Evolutionary conservation across 1,140 invertebrate species (phyloP), one percentile per base, ranked within the genome.

Genomic region (Adelges cooleyi): DNA sequence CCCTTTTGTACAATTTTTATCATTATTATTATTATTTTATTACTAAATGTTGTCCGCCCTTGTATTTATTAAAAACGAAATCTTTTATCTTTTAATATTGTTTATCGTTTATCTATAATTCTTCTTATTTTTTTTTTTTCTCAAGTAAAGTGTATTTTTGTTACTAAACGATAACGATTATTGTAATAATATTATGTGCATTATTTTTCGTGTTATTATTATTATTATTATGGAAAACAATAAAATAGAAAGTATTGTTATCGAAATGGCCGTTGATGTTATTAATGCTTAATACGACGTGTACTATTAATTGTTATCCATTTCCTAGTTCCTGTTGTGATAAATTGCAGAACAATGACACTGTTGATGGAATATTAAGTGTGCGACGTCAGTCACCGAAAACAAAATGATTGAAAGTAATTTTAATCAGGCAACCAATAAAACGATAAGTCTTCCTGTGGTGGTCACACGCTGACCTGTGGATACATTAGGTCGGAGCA

Each of bases 91-190:
- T 27, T 48, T 17, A 17, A 18, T n/a, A n/a, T 49, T 46, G 36
- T 29, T 59, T 48, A 33, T 46, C 36, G 22, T 50, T 62, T 46
- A 29, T 54, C 29, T 54, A 38, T 66, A 23, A 65, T 22, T 36
- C 3, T 65, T 25, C 18, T 33, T 17, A 40, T 18, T 66, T 27
- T 29, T n/a, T 66, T 38, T 18, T 48, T 33, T 40, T 49, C 29
- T 44, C 48, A 36, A 53, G 40, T 42, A 62, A 62, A 18, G 40
- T 62, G 56, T 62, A 62, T 62, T 62, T 62, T 62, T 62, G 56
- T 62, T 62, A 62, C 56, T 33, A 6, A 6, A 11, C 11, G n/a
- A n/a, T n/a, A n/a, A n/a, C n/a, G n/a, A 33, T 11, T 33, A 33
- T 33, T 33, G 11, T 11, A 33, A 33, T 11, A 11, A 33, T 33